These are phyloP conservation scores for Vimba vimba DNA, from an alignment of 2,113 vertebrate genomes.

Conservation along the genomic window DNA sequence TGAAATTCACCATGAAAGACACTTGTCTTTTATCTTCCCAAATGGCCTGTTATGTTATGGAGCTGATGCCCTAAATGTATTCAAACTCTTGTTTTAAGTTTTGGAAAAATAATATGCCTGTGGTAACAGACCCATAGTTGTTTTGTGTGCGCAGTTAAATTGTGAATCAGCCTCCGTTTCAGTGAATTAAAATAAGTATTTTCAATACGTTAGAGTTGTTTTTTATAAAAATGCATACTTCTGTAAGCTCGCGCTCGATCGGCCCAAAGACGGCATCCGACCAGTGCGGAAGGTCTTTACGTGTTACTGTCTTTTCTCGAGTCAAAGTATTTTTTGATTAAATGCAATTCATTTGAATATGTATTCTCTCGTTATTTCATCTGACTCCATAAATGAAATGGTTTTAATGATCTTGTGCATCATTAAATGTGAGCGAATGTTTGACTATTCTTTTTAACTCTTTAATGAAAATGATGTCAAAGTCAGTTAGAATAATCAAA, in stretches of 20 bases:
- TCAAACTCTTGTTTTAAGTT: slow-evolving; percentile 31
- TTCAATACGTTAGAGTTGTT: background rate
- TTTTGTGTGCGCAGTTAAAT: background rate
- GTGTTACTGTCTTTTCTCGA: too few relatives aligned
- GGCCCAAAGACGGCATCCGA: too few relatives aligned
- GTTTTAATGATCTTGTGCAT: too few relatives aligned
- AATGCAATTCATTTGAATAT: too few relatives aligned
- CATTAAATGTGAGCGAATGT: too few relatives aligned
- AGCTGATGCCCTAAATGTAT: slow-evolving; percentile 40
- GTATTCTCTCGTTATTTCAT: too few relatives aligned
- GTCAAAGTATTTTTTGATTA: too few relatives aligned
- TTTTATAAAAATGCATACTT: background rate
- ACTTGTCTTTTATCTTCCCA: slow-evolving; percentile 51
- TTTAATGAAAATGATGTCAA: too few relatives aligned
- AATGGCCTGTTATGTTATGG: slow-evolving; percentile 49
- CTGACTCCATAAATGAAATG: too few relatives aligned
- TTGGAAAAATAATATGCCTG: slow-evolving; percentile 18
- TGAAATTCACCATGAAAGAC: slow-evolving; percentile 58
- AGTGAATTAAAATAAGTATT: slow-evolving; percentile 6
- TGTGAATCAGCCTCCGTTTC: background rate
- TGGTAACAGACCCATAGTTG: background rate
- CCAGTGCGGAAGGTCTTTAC: too few relatives aligned
- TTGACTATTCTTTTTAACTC: too few relatives aligned
- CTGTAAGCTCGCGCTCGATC: background rate
- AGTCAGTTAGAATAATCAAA: too few relatives aligned